These are phyloP conservation scores for Nephrotoma flavescens DNA, from an alignment of 2,888 invertebrate species.

Conservation along the genomic window DNA sequence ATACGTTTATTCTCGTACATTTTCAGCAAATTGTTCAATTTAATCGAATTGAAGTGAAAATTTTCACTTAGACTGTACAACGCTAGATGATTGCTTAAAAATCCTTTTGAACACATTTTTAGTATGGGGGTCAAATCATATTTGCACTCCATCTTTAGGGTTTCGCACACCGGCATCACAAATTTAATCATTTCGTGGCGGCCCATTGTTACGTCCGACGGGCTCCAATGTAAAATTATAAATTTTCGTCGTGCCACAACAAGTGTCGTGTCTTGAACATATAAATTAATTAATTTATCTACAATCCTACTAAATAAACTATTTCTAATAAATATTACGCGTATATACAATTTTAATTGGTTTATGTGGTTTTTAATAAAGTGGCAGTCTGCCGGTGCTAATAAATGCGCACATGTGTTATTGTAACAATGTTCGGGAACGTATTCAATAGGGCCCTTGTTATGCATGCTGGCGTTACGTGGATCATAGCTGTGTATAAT, in stretches of 20 bases:
- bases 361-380: slow-evolving; percentile 46
- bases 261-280: slow-evolving; percentile 8
- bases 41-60: not conserved
- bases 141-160: slow-evolving; percentile 36
- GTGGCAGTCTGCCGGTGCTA: slow-evolving; percentile 37
- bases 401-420: slow-evolving; percentile 32
- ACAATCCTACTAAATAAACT: slow-evolving; percentile 34
- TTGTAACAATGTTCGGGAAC: slow-evolving; percentile 11
- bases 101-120: slow-evolving; percentile 46
- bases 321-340: slow-evolving; percentile 53
- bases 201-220: slow-evolving; percentile 35
- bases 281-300: slow-evolving; percentile 21
- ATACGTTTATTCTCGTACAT: not conserved
- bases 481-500: not conserved
- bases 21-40: not conserved
- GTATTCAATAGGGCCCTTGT: not conserved
- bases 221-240: slow-evolving; percentile 51
- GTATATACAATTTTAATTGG: slow-evolving; percentile 42
- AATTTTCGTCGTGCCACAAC: slow-evolving; percentile 19
- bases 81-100: slow-evolving; percentile 30
- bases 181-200: slow-evolving; percentile 23
- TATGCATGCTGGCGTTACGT: not conserved
- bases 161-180: slow-evolving; percentile 47
- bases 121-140: slow-evolving; percentile 53
- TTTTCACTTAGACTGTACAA: not conserved